These are phyloP conservation scores for Dysdera silvatica DNA, from an alignment of 1,140 invertebrate genomes.

Conservation along the genomic window DNA sequence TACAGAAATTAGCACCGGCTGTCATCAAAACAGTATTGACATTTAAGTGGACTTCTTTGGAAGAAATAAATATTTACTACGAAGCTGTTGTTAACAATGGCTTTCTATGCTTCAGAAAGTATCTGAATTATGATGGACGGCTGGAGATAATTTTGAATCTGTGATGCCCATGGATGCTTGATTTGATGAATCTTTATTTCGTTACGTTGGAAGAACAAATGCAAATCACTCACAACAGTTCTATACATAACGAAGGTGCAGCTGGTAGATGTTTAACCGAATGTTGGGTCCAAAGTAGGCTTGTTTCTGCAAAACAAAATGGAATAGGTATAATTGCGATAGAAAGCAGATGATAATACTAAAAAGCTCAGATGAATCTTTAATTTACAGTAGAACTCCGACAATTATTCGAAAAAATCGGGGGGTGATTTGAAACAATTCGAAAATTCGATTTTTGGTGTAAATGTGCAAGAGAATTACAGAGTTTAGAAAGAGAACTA, in stretches of 20 bases:
- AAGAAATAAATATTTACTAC: no score
- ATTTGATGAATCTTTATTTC: no score
- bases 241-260: slow-evolving; percentile 27
- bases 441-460: background rate
- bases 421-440: background rate
- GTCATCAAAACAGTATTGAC: no score
- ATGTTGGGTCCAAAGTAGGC: slow-evolving; percentile 31
- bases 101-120: no score
- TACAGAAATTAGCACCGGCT: no score
- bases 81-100: no score
- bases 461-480: background rate
- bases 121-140: no score
- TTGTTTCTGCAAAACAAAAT: slow-evolving; percentile 23
- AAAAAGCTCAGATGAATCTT: background rate
- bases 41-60: no score
- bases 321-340: background rate
- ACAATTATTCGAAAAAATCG: background rate
- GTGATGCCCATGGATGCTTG: no score
- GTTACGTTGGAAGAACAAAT: background rate
- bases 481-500: no score
- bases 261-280: slow-evolving; percentile 25
- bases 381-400: background rate
- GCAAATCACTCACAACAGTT: slow-evolving; percentile 22
- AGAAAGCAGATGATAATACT: background rate
- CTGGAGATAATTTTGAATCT: no score